Conservation (phyloP, 2,113 vertebrate species). For the Thymallus thymallus region DNA sequence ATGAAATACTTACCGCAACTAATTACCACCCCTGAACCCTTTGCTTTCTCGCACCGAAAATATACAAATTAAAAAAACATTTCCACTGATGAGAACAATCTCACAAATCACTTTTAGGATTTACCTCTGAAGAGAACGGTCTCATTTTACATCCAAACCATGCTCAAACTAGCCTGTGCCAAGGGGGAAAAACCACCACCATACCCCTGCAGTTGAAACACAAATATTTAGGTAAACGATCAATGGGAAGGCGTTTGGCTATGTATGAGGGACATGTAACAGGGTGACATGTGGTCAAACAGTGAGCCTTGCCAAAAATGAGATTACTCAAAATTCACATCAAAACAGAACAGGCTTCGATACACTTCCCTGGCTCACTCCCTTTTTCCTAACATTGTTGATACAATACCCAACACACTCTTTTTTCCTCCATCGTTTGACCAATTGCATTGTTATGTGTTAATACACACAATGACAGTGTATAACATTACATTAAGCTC, state of each 20-base stretch:
- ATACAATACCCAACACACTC: slow-evolving; percentile 34
- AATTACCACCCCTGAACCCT: slow-evolving; percentile 71
- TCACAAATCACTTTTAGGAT: slow-evolving; percentile 42
- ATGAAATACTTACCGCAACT: slow-evolving; percentile 73
- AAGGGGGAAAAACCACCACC: neutral
- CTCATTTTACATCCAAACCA: no score
- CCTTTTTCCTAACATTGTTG: slow-evolving; percentile 8
- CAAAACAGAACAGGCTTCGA: slow-evolving; percentile 51
- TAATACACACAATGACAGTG: slow-evolving; percentile 44
- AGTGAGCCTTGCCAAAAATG: slow-evolving; percentile 14
- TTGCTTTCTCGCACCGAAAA: slow-evolving; percentile 69
- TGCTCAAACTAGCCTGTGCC: neutral
- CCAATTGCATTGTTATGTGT: slow-evolving; percentile 53
- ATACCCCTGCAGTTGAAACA: slow-evolving; percentile 6
- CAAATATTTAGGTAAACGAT: slow-evolving; percentile 22
- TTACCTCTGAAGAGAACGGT: neutral
- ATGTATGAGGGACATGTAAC: slow-evolving; percentile 9
- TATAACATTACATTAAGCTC: slow-evolving; percentile 13
- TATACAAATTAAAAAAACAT: slow-evolving; percentile 78
- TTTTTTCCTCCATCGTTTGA: slow-evolving; percentile 31
- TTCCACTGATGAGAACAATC: slow-evolving; percentile 61
- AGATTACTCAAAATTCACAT: slow-evolving; percentile 22
- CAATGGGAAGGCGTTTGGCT: neutral
- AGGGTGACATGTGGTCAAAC: slow-evolving; percentile 11
- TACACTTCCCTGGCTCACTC: neutral